phyloP scores from a whole-genome alignment of 2,888 invertebrate species.

The Heteromurus nitidus region DNA sequence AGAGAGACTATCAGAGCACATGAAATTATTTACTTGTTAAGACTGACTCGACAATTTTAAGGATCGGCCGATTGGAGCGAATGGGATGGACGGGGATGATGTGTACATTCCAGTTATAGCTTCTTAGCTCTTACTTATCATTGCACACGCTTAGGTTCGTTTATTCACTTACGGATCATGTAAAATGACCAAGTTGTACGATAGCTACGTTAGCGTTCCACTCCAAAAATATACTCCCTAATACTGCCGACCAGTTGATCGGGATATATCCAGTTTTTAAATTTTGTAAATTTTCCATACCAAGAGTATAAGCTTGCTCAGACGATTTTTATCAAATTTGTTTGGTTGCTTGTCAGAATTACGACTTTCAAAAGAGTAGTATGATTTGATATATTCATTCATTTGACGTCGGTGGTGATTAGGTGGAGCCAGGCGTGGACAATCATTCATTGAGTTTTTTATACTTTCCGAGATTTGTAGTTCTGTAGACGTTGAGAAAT shows the following conservation, averaged over 20 bases:
- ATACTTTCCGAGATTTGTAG: no score
- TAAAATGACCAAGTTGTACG: slow-evolving; percentile 21
- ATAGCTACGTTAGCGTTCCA: slow-evolving; percentile 27
- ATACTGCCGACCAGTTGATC: slow-evolving; percentile 10
- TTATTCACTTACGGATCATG: not conserved
- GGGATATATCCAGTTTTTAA: slow-evolving; percentile 50
- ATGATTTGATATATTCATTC: slow-evolving; percentile 44
- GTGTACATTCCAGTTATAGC: slow-evolving; percentile 57
- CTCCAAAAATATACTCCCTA: slow-evolving; percentile 56
- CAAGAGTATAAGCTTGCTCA: slow-evolving; percentile 47
- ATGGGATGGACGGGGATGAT: slow-evolving; percentile 53
- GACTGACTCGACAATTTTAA: slow-evolving; percentile 31
- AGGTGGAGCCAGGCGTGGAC: slow-evolving; percentile 44
- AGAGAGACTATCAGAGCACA: slow-evolving; percentile 26
- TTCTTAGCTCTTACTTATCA: slow-evolving; percentile 56
- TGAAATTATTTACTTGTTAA: slow-evolving; percentile 44
- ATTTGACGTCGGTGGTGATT: slow-evolving; percentile 22
- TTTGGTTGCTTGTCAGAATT: slow-evolving; percentile 44
- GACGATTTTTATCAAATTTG: slow-evolving; percentile 57
- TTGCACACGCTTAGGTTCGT: slow-evolving; percentile 6
- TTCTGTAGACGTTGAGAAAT: not conserved
- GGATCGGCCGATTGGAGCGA: slow-evolving; percentile 62
- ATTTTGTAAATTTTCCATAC: slow-evolving; percentile 67
- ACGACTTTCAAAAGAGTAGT: slow-evolving; percentile 30
- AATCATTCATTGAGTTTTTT: slow-evolving; percentile 8